Base-by-base conservation (phyloP, 2,113 vertebrate species). In the Microcebus tavaratra region DNA sequence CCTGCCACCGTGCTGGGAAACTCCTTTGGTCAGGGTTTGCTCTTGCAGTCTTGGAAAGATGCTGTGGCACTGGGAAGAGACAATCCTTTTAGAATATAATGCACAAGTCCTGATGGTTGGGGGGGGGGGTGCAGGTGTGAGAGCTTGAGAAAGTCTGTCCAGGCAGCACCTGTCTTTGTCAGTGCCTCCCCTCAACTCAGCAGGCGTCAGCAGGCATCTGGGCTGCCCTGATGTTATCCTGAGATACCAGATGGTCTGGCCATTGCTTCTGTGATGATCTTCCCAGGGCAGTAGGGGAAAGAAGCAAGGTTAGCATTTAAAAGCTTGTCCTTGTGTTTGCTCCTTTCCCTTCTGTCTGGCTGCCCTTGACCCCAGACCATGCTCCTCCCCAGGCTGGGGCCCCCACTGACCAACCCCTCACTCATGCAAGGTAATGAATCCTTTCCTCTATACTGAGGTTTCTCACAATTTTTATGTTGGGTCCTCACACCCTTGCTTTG, bases 391-490 rank as follows among this genome's bases (percentile, higher is more conserved):
- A 18, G 50, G 8, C 55, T 29, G 27, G 72, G 53, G 6, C n/a
- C 57, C 31, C 14, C 13, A 1, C 48, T 67, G 9, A 14, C 70
- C 42, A 42, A 8, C 53, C 57, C 59, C 68, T 50, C 20, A 7
- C 45, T 53, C 73, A 76, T 21, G 10, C 1, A 21, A 48, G 39
- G 6, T 39, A 8, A 25, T 14, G 39, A 73, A 23, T 21, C 76
- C 72, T 68, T 5, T 12, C 0, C 3, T 67, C 67, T 68, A 0
- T 36, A 36, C 25, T 8, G 1, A 5, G 12, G n/a, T 9, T 55
- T 79, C 76, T 48, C 18, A 13, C 5, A 8, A 8, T 29, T 70
- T 76, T 20, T n/a, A 15, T 42, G n/a, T 2, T 3, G 73, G 48
- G 0, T 34, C 72, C 61, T 81, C 78, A 31, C 39, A 34, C 12